phyloP scores from a whole-genome alignment of 2,113 vertebrate genomes.

The Alligator mississippiensis region DNA sequence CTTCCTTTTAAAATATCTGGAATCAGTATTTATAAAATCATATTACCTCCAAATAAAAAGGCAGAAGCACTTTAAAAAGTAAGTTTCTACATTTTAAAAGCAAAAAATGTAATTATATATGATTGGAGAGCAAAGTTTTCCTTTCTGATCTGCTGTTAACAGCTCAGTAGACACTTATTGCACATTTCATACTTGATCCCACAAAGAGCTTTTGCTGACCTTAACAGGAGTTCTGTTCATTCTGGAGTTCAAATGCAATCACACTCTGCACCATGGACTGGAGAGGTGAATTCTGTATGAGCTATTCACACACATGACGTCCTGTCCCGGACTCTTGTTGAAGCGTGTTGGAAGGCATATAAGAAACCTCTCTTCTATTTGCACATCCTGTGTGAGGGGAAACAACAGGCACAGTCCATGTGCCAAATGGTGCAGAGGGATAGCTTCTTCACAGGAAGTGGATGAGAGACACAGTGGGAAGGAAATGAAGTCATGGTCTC shows the following conservation, averaged over 20 bases:
- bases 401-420: fast-evolving
- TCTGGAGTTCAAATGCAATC: neutral
- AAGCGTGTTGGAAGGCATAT: fast-evolving
- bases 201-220: neutral
- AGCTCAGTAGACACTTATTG: neutral
- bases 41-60: neutral
- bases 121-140: neutral
- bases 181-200: neutral
- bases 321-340: neutral
- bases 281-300: neutral
- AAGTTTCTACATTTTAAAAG: neutral
- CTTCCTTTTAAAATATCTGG: neutral
- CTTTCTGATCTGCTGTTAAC: neutral
- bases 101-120: neutral
- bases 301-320: neutral
- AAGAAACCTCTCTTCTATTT: neutral
- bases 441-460: fast-evolving
- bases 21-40: neutral
- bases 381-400: neutral
- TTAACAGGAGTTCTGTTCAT: neutral
- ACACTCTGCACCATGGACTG: neutral
- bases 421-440: fast-evolving
- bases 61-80: neutral
- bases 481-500: neutral
- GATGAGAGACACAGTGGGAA: neutral